These are phyloP conservation scores for Cynopterus brachyotis DNA, from an alignment of 2,113 vertebrate genomes.

Conservation along the genomic window DNA sequence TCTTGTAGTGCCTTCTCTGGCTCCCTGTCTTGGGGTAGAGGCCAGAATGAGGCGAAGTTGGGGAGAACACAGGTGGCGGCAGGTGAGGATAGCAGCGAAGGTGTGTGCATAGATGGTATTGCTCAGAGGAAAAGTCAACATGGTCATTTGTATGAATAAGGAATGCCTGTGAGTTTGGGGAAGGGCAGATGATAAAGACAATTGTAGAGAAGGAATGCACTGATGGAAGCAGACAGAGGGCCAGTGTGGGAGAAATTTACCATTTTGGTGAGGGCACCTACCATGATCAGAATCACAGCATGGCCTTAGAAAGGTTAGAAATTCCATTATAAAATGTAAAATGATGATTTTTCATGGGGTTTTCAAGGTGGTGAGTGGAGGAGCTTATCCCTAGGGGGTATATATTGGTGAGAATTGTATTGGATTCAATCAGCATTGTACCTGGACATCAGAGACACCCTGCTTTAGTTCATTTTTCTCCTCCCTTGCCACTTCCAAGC, in stretches of 20 bases:
- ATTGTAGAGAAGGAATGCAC: neutral
- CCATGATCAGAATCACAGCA: neutral
- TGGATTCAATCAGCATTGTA: neutral
- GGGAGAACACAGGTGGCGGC: neutral
- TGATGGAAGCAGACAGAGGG: neutral
- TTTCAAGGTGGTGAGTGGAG: neutral
- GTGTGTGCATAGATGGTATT: no score
- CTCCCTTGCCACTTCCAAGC: neutral
- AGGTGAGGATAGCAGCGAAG: neutral
- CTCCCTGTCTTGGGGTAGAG: neutral
- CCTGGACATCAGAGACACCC: neutral
- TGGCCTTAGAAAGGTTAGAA: neutral
- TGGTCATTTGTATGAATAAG: neutral
- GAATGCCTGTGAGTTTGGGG: neutral
- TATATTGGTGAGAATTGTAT: neutral
- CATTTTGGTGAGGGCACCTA: neutral
- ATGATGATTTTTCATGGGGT: neutral
- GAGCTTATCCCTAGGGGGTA: neutral
- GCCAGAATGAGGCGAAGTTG: neutral
- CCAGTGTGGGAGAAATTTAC: neutral
- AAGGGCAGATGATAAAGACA: neutral
- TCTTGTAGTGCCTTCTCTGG: neutral
- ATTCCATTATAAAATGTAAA: neutral
- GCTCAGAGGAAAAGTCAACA: neutral
- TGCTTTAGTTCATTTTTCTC: neutral